Conservation (phyloP, 2,113 vertebrate genomes). For the Salminus brasiliensis region DNA sequence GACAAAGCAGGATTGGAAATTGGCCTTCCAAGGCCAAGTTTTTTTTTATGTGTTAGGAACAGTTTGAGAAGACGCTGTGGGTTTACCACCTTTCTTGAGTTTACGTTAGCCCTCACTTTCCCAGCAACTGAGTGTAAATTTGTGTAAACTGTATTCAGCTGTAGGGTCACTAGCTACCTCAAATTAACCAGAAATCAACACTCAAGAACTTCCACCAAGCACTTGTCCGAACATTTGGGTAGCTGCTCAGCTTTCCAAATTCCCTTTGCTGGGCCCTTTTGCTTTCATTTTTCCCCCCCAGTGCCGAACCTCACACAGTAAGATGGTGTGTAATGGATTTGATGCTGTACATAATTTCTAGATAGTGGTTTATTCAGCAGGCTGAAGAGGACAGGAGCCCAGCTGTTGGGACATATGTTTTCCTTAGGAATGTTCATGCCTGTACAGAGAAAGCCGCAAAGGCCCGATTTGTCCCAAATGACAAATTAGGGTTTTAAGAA, state of each 20-base stretch:
- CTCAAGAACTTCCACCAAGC: background rate
- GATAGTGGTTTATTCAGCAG: slow-evolving; percentile 69
- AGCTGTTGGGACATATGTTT: slow-evolving; percentile 78
- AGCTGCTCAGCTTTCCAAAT: slow-evolving; percentile 45
- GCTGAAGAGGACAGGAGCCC: slow-evolving; percentile 65
- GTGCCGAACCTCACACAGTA: slow-evolving; percentile 31
- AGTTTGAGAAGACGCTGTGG: too few relatives aligned
- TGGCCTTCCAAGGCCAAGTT: too few relatives aligned
- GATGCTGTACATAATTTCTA: slow-evolving; percentile 68
- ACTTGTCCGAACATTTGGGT: slow-evolving; percentile 17
- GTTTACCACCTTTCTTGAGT: too few relatives aligned
- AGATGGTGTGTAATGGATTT: slow-evolving; percentile 76
- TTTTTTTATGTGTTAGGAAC: too few relatives aligned
- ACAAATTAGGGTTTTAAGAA: slow-evolving; percentile 67
- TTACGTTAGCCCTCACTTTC: too few relatives aligned
- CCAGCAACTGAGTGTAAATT: too few relatives aligned
- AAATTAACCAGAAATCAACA: slow-evolving; percentile 1
- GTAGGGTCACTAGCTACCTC: too few relatives aligned
- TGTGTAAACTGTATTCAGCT: too few relatives aligned
- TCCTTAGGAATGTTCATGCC: slow-evolving; percentile 72
- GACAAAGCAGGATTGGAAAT: too few relatives aligned
- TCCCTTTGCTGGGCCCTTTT: slow-evolving; percentile 23
- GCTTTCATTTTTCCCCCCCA: slow-evolving; percentile 12
- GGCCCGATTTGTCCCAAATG: slow-evolving; percentile 67
- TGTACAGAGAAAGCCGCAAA: slow-evolving; percentile 66